These are phyloP conservation scores for Gymnogyps californianus DNA, from an alignment of 2,113 vertebrate genomes.

Conservation along the genomic window DNA sequence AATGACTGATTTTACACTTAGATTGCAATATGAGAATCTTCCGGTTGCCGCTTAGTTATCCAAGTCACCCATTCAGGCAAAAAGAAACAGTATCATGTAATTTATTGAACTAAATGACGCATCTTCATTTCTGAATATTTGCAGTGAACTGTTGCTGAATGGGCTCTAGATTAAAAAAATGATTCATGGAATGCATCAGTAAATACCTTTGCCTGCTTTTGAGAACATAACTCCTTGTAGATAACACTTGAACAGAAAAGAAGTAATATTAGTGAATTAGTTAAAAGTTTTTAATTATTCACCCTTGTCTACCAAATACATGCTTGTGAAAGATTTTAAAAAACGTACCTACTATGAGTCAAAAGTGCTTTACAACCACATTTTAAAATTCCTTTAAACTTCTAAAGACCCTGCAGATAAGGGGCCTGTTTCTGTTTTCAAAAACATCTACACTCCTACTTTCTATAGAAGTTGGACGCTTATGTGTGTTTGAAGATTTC, in stretches of 20 bases:
- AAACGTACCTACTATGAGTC: rapidly evolving
- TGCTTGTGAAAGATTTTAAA: background rate
- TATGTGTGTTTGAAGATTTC: background rate
- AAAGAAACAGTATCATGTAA: background rate
- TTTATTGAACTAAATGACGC: background rate
- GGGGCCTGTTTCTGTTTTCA: background rate
- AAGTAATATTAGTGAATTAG: background rate
- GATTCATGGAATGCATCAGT: background rate
- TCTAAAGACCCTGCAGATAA: background rate
- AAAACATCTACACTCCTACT: background rate
- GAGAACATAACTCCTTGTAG: background rate
- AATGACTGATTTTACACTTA: background rate
- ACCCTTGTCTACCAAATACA: background rate
- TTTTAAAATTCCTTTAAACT: background rate
- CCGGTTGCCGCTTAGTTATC: background rate
- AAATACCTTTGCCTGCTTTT: background rate
- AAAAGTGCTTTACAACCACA: background rate
- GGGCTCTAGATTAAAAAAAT: background rate
- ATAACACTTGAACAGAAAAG: background rate
- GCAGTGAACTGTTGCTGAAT: background rate
- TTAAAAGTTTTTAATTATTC: background rate
- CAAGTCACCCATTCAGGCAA: background rate
- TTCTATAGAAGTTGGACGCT: background rate
- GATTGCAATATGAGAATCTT: background rate
- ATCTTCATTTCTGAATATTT: background rate